These are phyloP conservation scores for Branchipolynoe longqiensis DNA, from an alignment of 2,888 invertebrate species.

Conservation along the genomic window DNA sequence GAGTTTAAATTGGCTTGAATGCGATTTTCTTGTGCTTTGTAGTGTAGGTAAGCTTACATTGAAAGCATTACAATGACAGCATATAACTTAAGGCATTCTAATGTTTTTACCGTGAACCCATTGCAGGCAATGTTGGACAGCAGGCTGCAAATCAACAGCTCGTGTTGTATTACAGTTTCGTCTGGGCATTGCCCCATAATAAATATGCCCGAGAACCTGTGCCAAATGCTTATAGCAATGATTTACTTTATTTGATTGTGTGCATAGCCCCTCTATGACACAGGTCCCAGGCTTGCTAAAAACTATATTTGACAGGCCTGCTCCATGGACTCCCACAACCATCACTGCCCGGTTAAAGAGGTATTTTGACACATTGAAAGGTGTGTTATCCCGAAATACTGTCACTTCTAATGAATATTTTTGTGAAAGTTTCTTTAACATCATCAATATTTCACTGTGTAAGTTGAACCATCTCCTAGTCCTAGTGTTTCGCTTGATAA, in stretches of 20 bases:
- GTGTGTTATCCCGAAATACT: not conserved
- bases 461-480: not conserved
- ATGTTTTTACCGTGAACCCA: too few relatives aligned
- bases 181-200: conserved; percentile 18
- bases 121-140: too few relatives aligned
- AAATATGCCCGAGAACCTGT: conserved; percentile 9
- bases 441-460: not conserved
- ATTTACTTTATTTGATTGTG: not conserved
- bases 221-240: conserved; percentile 8
- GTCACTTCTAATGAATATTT: not conserved
- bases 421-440: not conserved
- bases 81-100: too few relatives aligned
- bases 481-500: not conserved
- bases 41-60: too few relatives aligned
- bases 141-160: too few relatives aligned
- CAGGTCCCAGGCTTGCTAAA: conserved; percentile 1
- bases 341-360: conserved; percentile 7
- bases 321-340: not conserved
- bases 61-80: too few relatives aligned
- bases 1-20: too few relatives aligned
- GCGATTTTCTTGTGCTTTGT: too few relatives aligned
- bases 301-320: not conserved
- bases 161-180: too few relatives aligned
- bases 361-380: not conserved
- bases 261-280: not conserved